Base-by-base conservation (phyloP, 2,888 invertebrate species). In the Muschampia plurimacula region DNA sequence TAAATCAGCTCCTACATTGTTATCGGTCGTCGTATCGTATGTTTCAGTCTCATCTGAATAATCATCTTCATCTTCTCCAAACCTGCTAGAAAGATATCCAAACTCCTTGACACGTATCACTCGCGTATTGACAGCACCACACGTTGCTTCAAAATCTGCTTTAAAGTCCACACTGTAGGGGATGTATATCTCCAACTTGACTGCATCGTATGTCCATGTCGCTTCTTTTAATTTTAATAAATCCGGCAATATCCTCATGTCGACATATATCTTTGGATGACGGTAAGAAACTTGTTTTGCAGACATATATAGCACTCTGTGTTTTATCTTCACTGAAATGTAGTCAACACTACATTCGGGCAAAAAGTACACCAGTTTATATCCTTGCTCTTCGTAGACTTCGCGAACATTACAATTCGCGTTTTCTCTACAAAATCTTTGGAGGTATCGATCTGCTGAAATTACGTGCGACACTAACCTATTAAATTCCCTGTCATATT, bases 211-310 rank as follows among this genome's bases (percentile, higher is more conserved):
- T 22, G 22, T 22, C 22, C 22, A 22, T 13, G 13, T 36, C 8
- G 71, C 71, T 7, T 49, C 39, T 6, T 49, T 32, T 1, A 71
- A 0, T 10, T 13, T 49, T 46, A 71, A 22, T 22, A 66, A 13
- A 22, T 59, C 60, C 9, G 71, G 71, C 49, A 71, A 36, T 12
- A 71, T 71, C 46, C 71, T 71, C 66, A 71, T 71, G n/a, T 71
- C 71, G 0, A 71, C 59, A 32, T 59, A 71, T 2, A 28, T 49
- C 2, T 57, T 13, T 8, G 39, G 44, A 28, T 2, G 2, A 9
- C 36, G 2, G 0, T 4, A n/a, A 12, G 9, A 15, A 7, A 62
- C 49, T 44, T 66, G 71, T 44, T 70, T 5, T 0, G 71, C 71
- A 0, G 60, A 60, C 71, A 71, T 71, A 39, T 71, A 71, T 4